Evolutionary conservation across 2,113 vertebrate species (phyloP), one percentile per base, ranked within the genome.

Genomic region (Chaetodon trifascialis): DNA sequence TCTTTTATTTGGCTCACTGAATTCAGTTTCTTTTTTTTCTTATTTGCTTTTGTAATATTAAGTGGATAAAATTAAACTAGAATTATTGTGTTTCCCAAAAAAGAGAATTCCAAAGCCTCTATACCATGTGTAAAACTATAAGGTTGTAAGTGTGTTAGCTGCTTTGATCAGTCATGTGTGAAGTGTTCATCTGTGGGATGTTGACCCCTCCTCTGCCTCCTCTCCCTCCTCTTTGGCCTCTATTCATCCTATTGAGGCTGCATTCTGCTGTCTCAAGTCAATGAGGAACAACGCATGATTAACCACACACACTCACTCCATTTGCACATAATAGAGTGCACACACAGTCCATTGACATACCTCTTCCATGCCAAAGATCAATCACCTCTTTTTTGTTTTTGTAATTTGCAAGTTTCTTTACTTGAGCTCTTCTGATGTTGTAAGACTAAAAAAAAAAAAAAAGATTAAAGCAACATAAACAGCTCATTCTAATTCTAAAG

Each of bases 151-250:
- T 68, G 75, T 77, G 30, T 11, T 10, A 10, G 44, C 0, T 52
- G 40, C 64, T 59, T 47, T 80, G 68, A 64, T 56, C 64, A 17
- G 12, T 56, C 25, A 58, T 56, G 80, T 55, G 79, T 68, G 36
- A 58, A 74, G 40, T 3, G 21, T 75, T 59, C 30, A 69, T 52
- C 54, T 38, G 46, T 14, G n/a, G 21, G 64, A 77, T 7, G 38
- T 34, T 25, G 42, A 62, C 21, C 3, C 72, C 62, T 81, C 34
- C 66, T 54, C 21, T 70, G 44, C 66, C 36, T 71, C 76, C 66
- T 54, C 21, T 70, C 55, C 66, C 36, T 71, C 76, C 55, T 54
- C 55, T 42, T 70, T 54, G 60, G 30, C 69, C 69, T 65, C 60
- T 42, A 55, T 74, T 67, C 54, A 81, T 51, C 21, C 62, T 9